Conservation (phyloP, 2,113 vertebrate species). For the Perca fluviatilis region DNA sequence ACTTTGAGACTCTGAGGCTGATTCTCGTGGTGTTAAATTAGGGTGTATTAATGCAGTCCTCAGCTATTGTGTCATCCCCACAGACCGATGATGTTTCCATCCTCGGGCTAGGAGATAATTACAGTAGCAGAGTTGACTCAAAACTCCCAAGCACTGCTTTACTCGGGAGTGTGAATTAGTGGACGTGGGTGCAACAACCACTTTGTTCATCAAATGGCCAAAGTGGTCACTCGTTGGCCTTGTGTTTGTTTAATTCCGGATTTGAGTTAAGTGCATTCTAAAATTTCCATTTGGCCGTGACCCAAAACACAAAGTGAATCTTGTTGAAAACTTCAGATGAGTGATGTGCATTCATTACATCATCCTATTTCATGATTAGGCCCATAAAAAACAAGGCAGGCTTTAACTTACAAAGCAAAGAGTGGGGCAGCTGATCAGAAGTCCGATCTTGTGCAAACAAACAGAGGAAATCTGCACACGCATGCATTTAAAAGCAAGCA, state of each 20-base stretch:
- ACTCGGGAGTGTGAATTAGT: constrained; percentile 12
- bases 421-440: background rate
- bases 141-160: constrained; percentile 27
- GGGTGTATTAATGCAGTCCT: constrained; percentile 46
- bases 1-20: background rate
- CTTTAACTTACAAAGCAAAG: background rate
- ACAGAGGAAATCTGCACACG: constrained; percentile 17
- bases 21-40: constrained; percentile 32
- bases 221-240: constrained; percentile 26
- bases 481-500: background rate
- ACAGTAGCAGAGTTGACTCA: constrained; percentile 29
- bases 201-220: constrained; percentile 30
- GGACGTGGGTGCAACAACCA: constrained; percentile 22
- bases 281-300: constrained; percentile 36
- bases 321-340: background rate
- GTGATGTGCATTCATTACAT: background rate
- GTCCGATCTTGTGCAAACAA: constrained; percentile 19
- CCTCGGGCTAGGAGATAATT: constrained; percentile 57
- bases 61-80: constrained; percentile 32
- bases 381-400: background rate
- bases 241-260: constrained; percentile 32
- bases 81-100: constrained; percentile 39
- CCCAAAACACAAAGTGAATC: constrained; percentile 8
- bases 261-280: constrained; percentile 32
- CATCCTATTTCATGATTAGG: constrained; percentile 9